phyloP scores from a whole-genome alignment of 2,113 vertebrate species.

The Elephantulus edwardii region DNA sequence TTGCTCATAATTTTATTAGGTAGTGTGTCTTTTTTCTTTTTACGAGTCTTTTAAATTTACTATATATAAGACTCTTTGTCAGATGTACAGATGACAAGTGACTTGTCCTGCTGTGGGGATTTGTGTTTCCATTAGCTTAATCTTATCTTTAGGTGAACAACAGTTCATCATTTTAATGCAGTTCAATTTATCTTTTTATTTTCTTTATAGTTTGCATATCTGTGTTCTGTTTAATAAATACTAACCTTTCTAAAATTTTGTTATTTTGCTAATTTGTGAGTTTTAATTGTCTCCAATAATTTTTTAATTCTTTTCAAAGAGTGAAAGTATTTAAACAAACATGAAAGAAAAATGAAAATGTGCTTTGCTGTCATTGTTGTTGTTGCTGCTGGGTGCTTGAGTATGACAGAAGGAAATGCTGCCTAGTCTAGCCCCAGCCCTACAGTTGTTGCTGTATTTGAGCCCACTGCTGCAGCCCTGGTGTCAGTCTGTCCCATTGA shows the following conservation, averaged over 20 bases:
- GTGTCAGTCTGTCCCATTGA: too few relatives aligned
- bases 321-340: neutral
- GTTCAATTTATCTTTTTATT: neutral
- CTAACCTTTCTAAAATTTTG: neutral
- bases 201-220: slow-evolving; percentile 14
- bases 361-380: neutral
- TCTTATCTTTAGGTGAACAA: slow-evolving; percentile 1
- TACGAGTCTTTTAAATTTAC: neutral
- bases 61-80: neutral
- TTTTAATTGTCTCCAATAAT: slow-evolving; percentile 18
- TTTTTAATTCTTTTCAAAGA: neutral
- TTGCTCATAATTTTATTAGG: neutral
- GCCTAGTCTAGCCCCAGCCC: too few relatives aligned
- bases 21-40: neutral
- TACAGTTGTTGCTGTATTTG: too few relatives aligned
- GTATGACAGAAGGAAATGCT: too few relatives aligned
- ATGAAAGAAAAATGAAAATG: neutral
- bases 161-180: neutral
- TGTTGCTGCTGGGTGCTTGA: too few relatives aligned
- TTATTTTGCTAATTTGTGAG: neutral
- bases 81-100: neutral
- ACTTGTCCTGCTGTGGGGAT: neutral
- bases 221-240: neutral
- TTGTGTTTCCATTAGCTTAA: neutral
- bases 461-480: too few relatives aligned